Conservation (phyloP, 2,797 vertebrate species). For the Sternotherus odoratus region DNA sequence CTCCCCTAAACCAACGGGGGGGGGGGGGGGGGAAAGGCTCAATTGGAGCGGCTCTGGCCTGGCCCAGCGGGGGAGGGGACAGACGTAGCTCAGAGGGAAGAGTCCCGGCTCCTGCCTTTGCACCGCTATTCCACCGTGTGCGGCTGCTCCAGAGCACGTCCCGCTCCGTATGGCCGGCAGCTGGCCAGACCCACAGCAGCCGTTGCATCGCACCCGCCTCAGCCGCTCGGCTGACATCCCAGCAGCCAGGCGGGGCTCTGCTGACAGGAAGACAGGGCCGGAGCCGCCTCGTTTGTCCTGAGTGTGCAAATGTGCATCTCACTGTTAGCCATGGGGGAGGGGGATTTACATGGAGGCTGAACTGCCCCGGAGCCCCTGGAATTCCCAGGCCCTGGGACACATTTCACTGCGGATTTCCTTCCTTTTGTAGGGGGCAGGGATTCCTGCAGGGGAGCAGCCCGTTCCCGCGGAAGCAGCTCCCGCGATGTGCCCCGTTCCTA, state of each 20-base stretch:
- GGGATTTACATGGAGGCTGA: not conserved
- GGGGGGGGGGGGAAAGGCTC: no score
- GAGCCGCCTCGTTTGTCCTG: not conserved
- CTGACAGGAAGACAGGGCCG: not conserved
- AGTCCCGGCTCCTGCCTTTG: not conserved
- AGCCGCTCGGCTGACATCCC: no score
- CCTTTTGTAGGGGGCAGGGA: no score
- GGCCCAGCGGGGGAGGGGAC: not conserved
- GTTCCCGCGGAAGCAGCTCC: no score
- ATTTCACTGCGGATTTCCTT: no score
- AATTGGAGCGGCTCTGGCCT: not conserved
- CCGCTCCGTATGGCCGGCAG: no score
- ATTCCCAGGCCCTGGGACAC: not conserved
- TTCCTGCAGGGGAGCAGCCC: no score
- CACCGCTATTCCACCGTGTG: not conserved
- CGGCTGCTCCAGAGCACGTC: not conserved
- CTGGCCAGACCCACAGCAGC: not conserved
- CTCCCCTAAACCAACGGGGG: not conserved
- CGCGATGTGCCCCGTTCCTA: no score
- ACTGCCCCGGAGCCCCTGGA: not conserved
- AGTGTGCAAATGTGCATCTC: not conserved
- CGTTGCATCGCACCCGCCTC: accelerated
- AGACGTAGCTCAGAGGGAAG: not conserved
- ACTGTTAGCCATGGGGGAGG: no score
- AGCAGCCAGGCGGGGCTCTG: not conserved